These are phyloP conservation scores for Ptychodera flava DNA, from an alignment of 35 echinoderm and acorn worm species.

Conservation along the genomic window DNA sequence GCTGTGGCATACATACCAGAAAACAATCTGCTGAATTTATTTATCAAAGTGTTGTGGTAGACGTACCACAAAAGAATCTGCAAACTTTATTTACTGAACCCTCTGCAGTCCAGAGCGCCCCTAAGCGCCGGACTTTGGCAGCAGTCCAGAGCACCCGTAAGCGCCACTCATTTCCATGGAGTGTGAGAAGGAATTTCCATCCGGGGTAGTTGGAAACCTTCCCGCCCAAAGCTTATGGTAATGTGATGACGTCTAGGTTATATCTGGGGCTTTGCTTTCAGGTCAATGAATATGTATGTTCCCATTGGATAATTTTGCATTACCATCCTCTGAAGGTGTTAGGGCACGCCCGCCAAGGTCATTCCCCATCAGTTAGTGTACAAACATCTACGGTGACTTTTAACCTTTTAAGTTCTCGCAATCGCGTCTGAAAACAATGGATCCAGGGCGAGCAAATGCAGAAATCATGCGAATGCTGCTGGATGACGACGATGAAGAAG, in stretches of 20 bases:
- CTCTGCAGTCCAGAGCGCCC: not conserved
- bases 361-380: too few species aligned
- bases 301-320: not conserved
- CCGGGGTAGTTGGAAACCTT: not conserved
- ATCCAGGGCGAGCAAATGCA: not conserved
- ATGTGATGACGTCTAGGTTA: not conserved
- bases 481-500: not conserved
- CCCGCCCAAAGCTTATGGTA: not conserved
- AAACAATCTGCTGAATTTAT: too few species aligned
- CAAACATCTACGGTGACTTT: too few species aligned
- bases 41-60: too few species aligned
- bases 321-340: not conserved
- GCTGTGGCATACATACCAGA: too few species aligned
- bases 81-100: too few species aligned
- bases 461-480: not conserved
- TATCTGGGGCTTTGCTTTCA: not conserved
- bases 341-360: not conserved
- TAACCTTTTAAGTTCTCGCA: too few species aligned
- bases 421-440: too few species aligned
- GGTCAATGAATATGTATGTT: not conserved
- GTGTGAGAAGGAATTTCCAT: not conserved
- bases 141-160: not conserved
- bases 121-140: not conserved
- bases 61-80: too few species aligned
- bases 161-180: not conserved